Evolutionary conservation across 2,113 vertebrate genomes (phyloP).

Genomic region (Hylia prasina): DNA sequence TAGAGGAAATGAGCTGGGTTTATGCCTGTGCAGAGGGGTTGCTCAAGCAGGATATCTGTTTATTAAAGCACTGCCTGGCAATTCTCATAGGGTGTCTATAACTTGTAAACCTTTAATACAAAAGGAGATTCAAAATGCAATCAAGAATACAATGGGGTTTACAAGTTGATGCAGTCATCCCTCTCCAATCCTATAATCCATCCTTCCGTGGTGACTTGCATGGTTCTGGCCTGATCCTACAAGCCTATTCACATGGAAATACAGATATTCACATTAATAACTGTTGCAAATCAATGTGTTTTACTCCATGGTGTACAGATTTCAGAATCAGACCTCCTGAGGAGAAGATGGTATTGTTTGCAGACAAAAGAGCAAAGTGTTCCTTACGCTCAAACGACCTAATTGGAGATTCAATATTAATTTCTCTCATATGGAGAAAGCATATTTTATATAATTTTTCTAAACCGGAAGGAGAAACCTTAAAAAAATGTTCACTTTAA

Average conservation of each 20-base stretch:
- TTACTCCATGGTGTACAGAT: background rate
- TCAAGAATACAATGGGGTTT: background rate
- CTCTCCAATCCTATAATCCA: background rate
- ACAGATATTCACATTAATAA: background rate
- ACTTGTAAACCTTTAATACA: background rate
- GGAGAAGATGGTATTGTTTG: background rate
- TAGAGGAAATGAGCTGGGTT: conserved; percentile 6
- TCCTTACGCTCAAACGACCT: background rate
- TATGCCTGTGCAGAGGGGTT: background rate
- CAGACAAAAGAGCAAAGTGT: background rate
- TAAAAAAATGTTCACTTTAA: background rate
- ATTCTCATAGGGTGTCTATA: background rate
- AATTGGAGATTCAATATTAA: background rate
- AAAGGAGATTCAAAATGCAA: conserved; percentile 3
- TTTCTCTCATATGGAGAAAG: background rate
- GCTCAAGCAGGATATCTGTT: background rate
- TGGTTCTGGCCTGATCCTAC: background rate
- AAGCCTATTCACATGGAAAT: background rate
- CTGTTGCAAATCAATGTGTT: background rate
- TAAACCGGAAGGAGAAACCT: background rate
- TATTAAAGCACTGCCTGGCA: conserved; percentile 8
- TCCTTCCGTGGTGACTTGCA: background rate
- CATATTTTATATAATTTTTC: background rate
- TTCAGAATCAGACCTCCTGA: background rate
- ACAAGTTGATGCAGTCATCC: background rate